Percentiles rank a stretch among this genome's conserved stretches.
phyloP scores from a whole-genome alignment of 2,888 invertebrate species.

The Sussaba pulchella region DNA sequence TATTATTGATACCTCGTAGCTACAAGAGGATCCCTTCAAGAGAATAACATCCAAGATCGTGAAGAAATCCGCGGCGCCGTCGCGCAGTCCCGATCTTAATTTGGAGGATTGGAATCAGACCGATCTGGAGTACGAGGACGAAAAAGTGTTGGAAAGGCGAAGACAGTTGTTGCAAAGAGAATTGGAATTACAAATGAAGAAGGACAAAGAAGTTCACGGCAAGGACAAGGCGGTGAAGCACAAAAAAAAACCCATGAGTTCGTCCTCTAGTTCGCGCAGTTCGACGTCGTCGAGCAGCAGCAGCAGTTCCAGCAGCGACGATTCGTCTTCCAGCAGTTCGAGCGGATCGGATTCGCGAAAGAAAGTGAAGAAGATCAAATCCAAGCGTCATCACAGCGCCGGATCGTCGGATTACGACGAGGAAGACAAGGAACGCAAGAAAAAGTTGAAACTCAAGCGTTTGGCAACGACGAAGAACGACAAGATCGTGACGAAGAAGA shows the following conservation, averaged over 20 bases:
- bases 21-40: conserved; percentile 88
- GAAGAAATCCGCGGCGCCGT: conserved; percentile 79
- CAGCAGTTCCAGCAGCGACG: conserved; percentile 87
- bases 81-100: conserved; percentile 87
- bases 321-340: conserved; percentile 87
- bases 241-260: conserved; percentile 88
- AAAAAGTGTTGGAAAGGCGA: conserved; percentile 91
- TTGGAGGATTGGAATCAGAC: conserved; percentile 92
- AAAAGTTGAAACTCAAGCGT: conserved; percentile 81
- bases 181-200: conserved; percentile 91
- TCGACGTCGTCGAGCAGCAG: conserved; percentile 88
- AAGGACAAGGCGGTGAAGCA: conserved; percentile 87
- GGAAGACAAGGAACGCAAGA: conserved; percentile 86
- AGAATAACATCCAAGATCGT: conserved; percentile 88
- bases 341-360: conserved; percentile 85
- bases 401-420: conserved; percentile 89
- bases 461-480: conserved; percentile 78
- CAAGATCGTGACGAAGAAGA: conserved; percentile 77
- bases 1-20: conserved; percentile 70
- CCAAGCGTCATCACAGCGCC: conserved; percentile 87
- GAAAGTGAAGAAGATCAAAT: conserved; percentile 85
- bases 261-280: conserved; percentile 89
- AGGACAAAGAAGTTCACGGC: conserved; percentile 89
- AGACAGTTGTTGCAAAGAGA: conserved; percentile 91
- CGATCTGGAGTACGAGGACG: conserved; percentile 92